Base-by-base conservation (phyloP, 2,113 vertebrate species). In the Polypterus senegalus region DNA sequence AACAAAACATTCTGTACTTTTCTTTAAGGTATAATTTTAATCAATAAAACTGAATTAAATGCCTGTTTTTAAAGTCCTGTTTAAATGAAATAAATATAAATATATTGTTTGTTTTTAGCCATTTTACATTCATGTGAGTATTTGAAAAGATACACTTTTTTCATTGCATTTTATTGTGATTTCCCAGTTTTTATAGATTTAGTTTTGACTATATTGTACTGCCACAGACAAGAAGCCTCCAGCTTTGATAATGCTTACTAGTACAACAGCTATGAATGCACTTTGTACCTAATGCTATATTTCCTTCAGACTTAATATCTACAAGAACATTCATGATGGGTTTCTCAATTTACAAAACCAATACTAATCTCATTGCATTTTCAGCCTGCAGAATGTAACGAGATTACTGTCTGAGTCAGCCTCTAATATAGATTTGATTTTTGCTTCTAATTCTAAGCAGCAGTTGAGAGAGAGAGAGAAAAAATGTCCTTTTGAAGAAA, bases 311-410 rank as follows among this genome's bases (percentile, higher is more conserved):
- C 54, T 11, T 56, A 56, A 56, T 56, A 56, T 27, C 54, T 3
- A 11, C 54, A 56, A 56, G 54, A 56, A 27, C 54, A 56, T 56
- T 56, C 54, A 56, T 56, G 54, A 56, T 56, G 54, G 54, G 54
- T 56, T 56, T 56, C 54, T 56, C 54, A 56, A 56, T 56, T 56
- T 56, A 56, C 4, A 56, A 56, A 56, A 9, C 54, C 54, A 56
- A 56, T 56, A 56, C 54, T 56, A 56, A 56, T 56, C 54, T 56
- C 27, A 56, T 56, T 56, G 54, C 54, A n/a, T 56, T n/a, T 56
- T 9, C 54, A 9, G 54, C 5, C 54, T 3, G 8, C 54, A 56
- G 54, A 11, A 56, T n/a, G 10, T 56, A 56, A 56, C 54, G 27
- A n/a, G 54, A 56, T 56, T 56, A 56, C 54, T 56, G 54, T 27